Base-by-base conservation (phyloP, 2,888 invertebrate species). In the Synergus umbraculus region DNA sequence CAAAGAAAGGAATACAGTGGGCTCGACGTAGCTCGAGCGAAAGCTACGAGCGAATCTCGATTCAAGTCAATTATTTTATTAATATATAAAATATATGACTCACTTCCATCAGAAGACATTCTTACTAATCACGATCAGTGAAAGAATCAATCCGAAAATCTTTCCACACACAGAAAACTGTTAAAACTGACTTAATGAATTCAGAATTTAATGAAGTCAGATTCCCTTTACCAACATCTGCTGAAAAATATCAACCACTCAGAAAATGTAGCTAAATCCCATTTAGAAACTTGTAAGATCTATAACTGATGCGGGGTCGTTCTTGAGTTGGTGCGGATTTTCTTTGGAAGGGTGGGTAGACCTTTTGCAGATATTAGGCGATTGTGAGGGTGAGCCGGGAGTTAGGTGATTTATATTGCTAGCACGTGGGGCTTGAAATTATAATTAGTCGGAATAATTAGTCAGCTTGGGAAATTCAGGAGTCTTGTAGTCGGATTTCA, bases 341-440 rank as follows among this genome's bases (percentile, higher is more conserved):
- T 64, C 49, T 79, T 80, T 78, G 80, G 79, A 82, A 79, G 83
- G 82, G 82, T 73, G 79, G 76, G 80, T 60, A 77, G 79, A 66
- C 79, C 81, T 80, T 81, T 81, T 88, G 86, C 86, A 86, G 88
- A 87, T 89, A 89, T 90, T 89, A 90, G 89, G 88, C 89, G 89
- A 89, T 90, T 89, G 88, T 83, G 88, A 87, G 87, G 87, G 88
- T 83, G 86, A 87, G 87, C 83, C 79, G 79, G 83, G 82, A 83
- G 84, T 79, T 83, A 85, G 88, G 88, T 90, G 90, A 91, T 91
- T 91, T 90, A 91, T 91, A 90, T 89, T 88, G 87, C 87, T 82
- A 86, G 89, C 89, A 90, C 90, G 90, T 90, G 91, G 84, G 80
- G 86, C 84, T 85, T 88, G 87, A 86, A 91, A 90, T 91, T 89